These are phyloP conservation scores for Manduca sexta DNA, from an alignment of 1,140 invertebrate genomes.

Conservation along the genomic window DNA sequence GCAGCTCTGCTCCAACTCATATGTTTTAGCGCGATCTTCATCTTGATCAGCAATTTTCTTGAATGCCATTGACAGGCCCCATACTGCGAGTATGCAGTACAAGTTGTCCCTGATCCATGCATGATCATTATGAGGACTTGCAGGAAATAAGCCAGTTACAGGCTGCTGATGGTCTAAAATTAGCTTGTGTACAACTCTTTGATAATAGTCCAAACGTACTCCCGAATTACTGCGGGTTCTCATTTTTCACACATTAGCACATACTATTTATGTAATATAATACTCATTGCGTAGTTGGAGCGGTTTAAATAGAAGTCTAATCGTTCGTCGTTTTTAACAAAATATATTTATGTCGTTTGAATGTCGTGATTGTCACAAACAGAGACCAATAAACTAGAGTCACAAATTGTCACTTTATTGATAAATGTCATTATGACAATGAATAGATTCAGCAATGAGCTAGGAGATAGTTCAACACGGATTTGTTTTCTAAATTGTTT, in stretches of 20 bases:
- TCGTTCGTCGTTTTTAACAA: too few species aligned
- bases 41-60: conserved; percentile 99
- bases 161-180: conserved; percentile 96
- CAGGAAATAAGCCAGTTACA: conserved; percentile 93
- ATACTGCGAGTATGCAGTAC: conserved; percentile 96
- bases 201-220: conserved; percentile 95
- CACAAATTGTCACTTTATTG: too few species aligned
- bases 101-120: conserved; percentile 99
- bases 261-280: too few species aligned
- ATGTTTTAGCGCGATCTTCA: conserved; percentile 98
- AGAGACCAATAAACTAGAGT: too few species aligned
- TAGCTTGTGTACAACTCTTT: conserved; percentile 91
- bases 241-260: conserved; percentile 74
- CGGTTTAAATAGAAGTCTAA: too few species aligned
- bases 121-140: conserved; percentile 90
- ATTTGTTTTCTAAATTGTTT: conserved; percentile 5
- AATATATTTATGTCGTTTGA: too few species aligned
- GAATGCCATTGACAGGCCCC: conserved; percentile 98
- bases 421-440: too few species aligned
- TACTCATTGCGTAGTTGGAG: too few species aligned
- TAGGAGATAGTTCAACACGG: background rate
- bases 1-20: conserved; percentile 96
- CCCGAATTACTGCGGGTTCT: conserved; percentile 95
- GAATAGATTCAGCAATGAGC: too few species aligned
- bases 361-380: too few species aligned